Evolutionary conservation across 2,113 vertebrate species (phyloP), one percentile per base, ranked within the genome.

Genomic region (Zingel zingel): DNA sequence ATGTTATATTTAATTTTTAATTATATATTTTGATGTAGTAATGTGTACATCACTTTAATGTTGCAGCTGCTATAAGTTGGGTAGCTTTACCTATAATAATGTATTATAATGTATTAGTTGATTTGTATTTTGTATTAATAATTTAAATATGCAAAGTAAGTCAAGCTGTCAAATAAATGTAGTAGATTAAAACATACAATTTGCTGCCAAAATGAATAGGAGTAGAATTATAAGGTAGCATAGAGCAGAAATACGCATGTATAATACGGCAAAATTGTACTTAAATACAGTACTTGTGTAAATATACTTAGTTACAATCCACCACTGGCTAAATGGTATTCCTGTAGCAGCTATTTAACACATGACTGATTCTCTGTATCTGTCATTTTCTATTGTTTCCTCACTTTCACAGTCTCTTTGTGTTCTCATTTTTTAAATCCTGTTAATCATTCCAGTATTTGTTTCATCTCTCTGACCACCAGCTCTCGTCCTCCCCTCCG

Each of bases 361-460:
- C 23, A 7, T 62, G 15, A 57, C 59, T 57, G 19, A 65, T 25
- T 58, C 53, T 53, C n/a, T 61, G 13, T 18, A n/a, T 12, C 54
- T 16, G 5, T 69, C 13, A 33, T 64, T 25, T 59, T 16, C 7
- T 25, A 30, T 5, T 58, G 27, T 50, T 66, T 21, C 25, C 15
- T 61, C 3, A 45, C 53, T 15, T 25, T 27, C 6, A 45, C 59
- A 43, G 16, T 30, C 21, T 67, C 30, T 45, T 18, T 54, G 16
- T 69, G 3, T 45, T 67, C 10, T 45, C 36, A 10, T 25, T 58
- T 39, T 58, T 3, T 23, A 59, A 63, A 47, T 61, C 23, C 51
- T 77, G 74, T 67, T 69, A 63, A 79, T 86, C 51, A 77, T 69
- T 80, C 10, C 59, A 63, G 66, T 58, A 2, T 66, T 53, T 82